Base-by-base conservation (phyloP, 2,113 vertebrate species). In the Spea multiplicata region DNA sequence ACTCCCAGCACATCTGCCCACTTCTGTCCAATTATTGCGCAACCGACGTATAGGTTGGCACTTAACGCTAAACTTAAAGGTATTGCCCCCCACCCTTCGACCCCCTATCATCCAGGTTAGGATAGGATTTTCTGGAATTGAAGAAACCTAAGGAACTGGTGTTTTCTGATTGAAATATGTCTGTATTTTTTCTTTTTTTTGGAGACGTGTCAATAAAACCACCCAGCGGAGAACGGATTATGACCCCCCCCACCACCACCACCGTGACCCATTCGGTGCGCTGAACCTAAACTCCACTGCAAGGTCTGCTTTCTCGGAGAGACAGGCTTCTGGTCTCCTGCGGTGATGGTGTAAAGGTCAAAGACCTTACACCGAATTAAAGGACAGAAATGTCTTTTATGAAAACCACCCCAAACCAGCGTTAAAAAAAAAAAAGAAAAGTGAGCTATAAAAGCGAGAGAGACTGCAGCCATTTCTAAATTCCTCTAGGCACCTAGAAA, bases 331-430 rank as follows among this genome's bases (percentile, higher is more conserved):
- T 81, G 71, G 9, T 68, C 75, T 78, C 84, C 80, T 61, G 79
- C 84, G 71, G 82, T 78, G 83, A 62, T 44, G 61, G 78, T 71
- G 73, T 82, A 83, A 82, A 83, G 84, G 83, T 85, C 84, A 81
- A 3, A 66, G 82, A 76, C 80, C 83, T 84, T 81, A 79, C 83
- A 84, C 75, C 62, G 81, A 84, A 85, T 83, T 84, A 83, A 85
- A 82, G 83, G 77, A 84, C 80, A 84, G 84, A 17, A 82, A 71
- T 72, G 72, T 30, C 81, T 85, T 84, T 85, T 82, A 85, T 82
- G 69, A 79, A 80, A 80, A 67, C 70, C 81, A 59, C 69, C 77
- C 74, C 76, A 78, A 66, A 81, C 76, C 80, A 72, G 72, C 66
- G 62, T 65, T n/a, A n/a, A n/a, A 71, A 55, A 72, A 61, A 57